Evolutionary conservation across 2,888 invertebrate genomes (phyloP), one percentile per base, ranked within the genome.

Genomic region (Theretra japonica): DNA sequence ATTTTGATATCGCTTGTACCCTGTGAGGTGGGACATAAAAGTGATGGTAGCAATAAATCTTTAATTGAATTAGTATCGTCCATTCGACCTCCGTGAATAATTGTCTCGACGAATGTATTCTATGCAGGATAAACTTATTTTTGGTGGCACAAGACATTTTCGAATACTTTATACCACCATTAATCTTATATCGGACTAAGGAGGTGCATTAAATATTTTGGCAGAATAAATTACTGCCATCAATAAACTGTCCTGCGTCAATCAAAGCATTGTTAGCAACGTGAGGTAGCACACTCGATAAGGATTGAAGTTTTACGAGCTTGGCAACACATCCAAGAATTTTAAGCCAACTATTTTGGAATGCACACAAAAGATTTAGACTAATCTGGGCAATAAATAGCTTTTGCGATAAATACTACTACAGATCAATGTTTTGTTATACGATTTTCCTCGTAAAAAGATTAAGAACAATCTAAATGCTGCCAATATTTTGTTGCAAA

Each of bases 61-160:
- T 88, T 88, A 87, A 90, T 90, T 88, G 88, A 88, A 87, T 85
- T 83, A 83, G 82, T 86, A 86, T 88, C 85, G 83, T 80, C 82
- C 83, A 81, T 84, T 89, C 87, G 81, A 86, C 85, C 85, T 83
- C 77, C 75, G 74, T 80, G 84, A 86, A 83, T 83, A 83, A 84
- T 86, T 78, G 80, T 77, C 76, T 79, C 77, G 74, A 75, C 79
- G 77, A 82, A 83, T 82, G 82, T 81, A 82, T 79, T 79, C 73
- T 53, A 72, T 53, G 70, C 62, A 71, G 71, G 59, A 70, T 70
- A n/a, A 50, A 58, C 48, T 57, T 68, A 58, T 53, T 48, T 58
- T 50, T 50, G 58, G 73, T 33, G 48, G 57, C 62, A 70, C 50
- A 59, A 60, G 30, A 69, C 69, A 68, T 73, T 76, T 76, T 75